Base-by-base conservation (phyloP, 2,113 vertebrate species). In the Calypte anna region DNA sequence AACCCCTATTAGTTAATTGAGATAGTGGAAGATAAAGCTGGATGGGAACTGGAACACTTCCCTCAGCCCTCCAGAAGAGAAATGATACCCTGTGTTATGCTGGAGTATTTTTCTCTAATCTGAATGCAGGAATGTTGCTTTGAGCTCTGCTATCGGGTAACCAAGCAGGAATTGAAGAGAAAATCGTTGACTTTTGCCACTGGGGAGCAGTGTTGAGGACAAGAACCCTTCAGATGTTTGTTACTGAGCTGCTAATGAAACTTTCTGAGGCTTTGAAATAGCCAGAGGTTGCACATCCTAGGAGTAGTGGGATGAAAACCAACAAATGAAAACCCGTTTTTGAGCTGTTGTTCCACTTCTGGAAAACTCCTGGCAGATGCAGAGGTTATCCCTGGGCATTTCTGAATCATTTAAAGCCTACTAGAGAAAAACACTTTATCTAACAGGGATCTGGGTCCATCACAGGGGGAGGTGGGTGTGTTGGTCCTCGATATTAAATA, bases 371-470 rank as follows among this genome's bases (percentile, higher is more conserved):
- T 12, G 53, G 38, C 6, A 15, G 66, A 3, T 1, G 6, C 1
- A 1, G 46, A 24, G 28, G 46, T 74, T 30, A 9, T 48, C 64
- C 64, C 54, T 5, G 33, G 33, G 55, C 14, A 0, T 48, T 30
- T 77, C 18, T 3, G 31, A 63, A 51, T 62, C 25, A 2, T 22
- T 7, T 1, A 3, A 44, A 38, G 17, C 10, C 55, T 13, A 2
- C 25, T 23, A 10, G 83, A 68, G 69, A 46, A 22, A 7, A n/a
- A 16, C 2, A 17, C 44, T 40, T 55, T 2, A 2, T 20, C 59
- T 5, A 7, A 7, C 1, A 10, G 74, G 66, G 72, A 2, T 14
- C 27, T 9, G 19, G 9, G 11, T 58, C 28, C 3, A 6, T 2
- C 10, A 0, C 1, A 3, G 55, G 14, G 64, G 31, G 28, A 14